Evolutionary conservation across 2,888 invertebrate genomes (phyloP).

Genomic region (Troides aeacus): DNA sequence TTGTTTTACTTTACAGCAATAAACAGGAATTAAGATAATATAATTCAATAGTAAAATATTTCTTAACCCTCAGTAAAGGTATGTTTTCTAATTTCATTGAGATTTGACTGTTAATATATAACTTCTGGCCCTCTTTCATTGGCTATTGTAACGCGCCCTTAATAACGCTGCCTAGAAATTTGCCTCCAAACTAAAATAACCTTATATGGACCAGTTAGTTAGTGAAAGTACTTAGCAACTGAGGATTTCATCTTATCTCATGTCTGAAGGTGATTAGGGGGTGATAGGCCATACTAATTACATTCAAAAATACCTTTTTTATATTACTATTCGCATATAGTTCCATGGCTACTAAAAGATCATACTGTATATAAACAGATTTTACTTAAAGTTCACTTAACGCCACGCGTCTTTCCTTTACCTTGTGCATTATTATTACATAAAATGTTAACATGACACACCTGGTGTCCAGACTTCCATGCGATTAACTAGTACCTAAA

Average conservation of each 20-base stretch:
- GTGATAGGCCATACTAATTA: neutral
- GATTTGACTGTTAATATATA: too few species aligned
- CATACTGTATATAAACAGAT: constrained; percentile 35
- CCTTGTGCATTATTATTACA: constrained; percentile 39
- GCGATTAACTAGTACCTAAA: constrained; percentile 49
- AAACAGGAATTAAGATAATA: neutral
- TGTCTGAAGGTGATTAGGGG: too few species aligned
- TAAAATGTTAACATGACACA: constrained; percentile 61
- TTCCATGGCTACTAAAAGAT: constrained; percentile 6
- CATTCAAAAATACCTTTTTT: neutral
- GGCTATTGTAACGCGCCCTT: too few species aligned
- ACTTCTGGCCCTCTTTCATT: too few species aligned
- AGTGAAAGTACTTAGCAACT: too few species aligned
- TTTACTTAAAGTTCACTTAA: constrained; percentile 32
- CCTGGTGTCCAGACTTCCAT: constrained; percentile 37
- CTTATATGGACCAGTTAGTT: too few species aligned
- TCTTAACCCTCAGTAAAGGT: too few species aligned
- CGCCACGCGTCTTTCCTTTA: constrained; percentile 33
- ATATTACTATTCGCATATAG: neutral
- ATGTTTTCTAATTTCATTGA: too few species aligned
- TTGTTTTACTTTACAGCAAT: neutral
- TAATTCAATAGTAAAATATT: too few species aligned
- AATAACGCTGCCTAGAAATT: too few species aligned
- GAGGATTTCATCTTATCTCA: too few species aligned
- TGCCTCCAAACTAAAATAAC: too few species aligned